A percentile compares a stretch with the other conserved stretches of the same genome.
Conservation (phyloP, 2,888 invertebrate species). For the Athetis lepigone region DNA sequence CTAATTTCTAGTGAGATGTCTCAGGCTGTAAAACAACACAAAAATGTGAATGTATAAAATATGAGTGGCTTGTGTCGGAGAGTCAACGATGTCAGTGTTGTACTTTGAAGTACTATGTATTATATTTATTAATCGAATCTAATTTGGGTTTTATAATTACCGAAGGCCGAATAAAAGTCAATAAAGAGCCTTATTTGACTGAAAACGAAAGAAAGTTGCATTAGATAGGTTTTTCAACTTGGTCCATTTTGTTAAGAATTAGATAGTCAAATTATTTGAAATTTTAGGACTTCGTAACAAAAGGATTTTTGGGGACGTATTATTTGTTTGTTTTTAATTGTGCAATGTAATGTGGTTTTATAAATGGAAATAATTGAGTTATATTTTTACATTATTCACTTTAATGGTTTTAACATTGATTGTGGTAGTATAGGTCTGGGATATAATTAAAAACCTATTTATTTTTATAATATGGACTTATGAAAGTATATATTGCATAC, state of each 20-base stretch:
- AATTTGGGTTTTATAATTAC: conserved; percentile 48
- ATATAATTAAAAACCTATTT: conserved; percentile 70
- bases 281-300: conserved; percentile 53
- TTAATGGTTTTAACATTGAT: conserved; percentile 49
- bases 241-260: conserved; percentile 71
- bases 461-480: conserved; percentile 70
- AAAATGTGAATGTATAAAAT: conserved; percentile 48
- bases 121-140: conserved; percentile 59
- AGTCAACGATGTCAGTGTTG: conserved; percentile 41
- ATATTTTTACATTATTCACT: conserved; percentile 61
- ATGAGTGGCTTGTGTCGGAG: conserved; percentile 34
- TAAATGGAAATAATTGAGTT: conserved; percentile 57
- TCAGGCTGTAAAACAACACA: conserved; percentile 49
- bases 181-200: conserved; percentile 58
- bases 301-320: conserved; percentile 41
- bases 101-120: conserved; percentile 47
- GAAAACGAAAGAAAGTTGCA: conserved; percentile 52
- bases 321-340: conserved; percentile 59
- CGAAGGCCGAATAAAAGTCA: conserved; percentile 35
- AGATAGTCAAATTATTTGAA: conserved; percentile 77
- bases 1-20: conserved; percentile 60
- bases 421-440: conserved; percentile 59
- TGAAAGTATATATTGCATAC: conserved; percentile 48
- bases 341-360: conserved; percentile 65
- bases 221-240: conserved; percentile 72